Conservation (phyloP, 2,797 vertebrate genomes). For the Danio kyathit region DNA sequence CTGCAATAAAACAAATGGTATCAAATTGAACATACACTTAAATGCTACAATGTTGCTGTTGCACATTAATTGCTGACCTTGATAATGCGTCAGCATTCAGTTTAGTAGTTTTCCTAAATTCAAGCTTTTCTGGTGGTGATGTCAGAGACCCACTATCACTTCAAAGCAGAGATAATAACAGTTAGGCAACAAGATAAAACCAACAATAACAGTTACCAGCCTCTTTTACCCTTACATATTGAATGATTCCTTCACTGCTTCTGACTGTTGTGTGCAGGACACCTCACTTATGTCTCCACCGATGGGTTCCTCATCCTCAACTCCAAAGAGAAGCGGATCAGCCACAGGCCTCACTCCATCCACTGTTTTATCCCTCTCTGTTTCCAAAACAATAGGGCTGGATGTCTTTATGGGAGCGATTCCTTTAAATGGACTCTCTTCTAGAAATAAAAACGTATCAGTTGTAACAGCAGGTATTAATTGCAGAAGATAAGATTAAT, state of each 20-base stretch:
- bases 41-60: neutral
- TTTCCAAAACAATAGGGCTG: constrained; percentile 69
- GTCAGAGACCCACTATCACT: constrained; percentile 43
- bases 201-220: neutral
- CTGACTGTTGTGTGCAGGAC: constrained; percentile 24
- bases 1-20: neutral
- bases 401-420: constrained; percentile 73
- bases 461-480: too few species aligned
- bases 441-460: too few species aligned
- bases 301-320: constrained; percentile 58
- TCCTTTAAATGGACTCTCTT: constrained; percentile 59
- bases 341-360: constrained; percentile 34
- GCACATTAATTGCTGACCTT: constrained; percentile 32
- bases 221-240: constrained; percentile 57
- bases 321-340: constrained; percentile 67
- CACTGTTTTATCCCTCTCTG: neutral
- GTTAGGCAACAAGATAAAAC: neutral
- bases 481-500: too few species aligned
- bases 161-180: neutral
- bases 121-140: constrained; percentile 43
- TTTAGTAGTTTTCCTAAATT: constrained; percentile 44
- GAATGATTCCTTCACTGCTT: neutral
- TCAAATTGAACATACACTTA: neutral
- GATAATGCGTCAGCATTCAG: neutral
- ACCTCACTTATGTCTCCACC: constrained; percentile 34